Evolutionary conservation across 2,888 invertebrate genomes (phyloP).

Genomic region (Augiades crinisus): DNA sequence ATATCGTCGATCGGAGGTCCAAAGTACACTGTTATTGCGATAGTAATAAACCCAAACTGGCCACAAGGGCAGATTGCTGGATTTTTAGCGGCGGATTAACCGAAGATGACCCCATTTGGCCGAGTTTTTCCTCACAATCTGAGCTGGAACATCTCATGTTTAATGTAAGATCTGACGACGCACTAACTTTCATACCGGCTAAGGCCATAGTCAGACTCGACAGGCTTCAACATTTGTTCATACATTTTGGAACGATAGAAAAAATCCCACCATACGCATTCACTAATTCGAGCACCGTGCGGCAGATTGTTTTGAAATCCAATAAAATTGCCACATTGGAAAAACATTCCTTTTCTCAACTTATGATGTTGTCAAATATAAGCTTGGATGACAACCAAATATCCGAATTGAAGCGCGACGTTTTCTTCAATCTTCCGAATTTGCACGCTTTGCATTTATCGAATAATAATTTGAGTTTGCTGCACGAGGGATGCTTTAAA

Average conservation of each 20-base stretch:
- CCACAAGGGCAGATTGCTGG: constrained; percentile 88
- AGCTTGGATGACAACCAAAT: constrained; percentile 89
- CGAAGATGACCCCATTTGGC: constrained; percentile 87
- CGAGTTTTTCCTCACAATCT: constrained; percentile 86
- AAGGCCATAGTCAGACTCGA: constrained; percentile 85
- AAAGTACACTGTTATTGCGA: constrained; percentile 77
- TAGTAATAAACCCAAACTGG: constrained; percentile 70
- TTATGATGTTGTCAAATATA: constrained; percentile 85
- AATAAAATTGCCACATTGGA: constrained; percentile 86
- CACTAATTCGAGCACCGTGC: constrained; percentile 86
- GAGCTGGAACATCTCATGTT: constrained; percentile 86
- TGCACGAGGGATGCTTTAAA: constrained; percentile 93
- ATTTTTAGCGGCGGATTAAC: constrained; percentile 83
- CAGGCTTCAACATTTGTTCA: constrained; percentile 84
- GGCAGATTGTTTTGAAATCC: constrained; percentile 85
- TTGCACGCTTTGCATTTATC: constrained; percentile 89
- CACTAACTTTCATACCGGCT: constrained; percentile 86
- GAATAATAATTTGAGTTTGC: constrained; percentile 90
- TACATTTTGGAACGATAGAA: constrained; percentile 88
- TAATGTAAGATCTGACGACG: constrained; percentile 85
- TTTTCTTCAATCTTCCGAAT: constrained; percentile 87
- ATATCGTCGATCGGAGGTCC: constrained; percentile 67
- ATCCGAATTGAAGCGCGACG: constrained; percentile 86
- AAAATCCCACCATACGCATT: constrained; percentile 88
- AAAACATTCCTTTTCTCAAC: constrained; percentile 86